A percentile compares a stretch with the other conserved stretches of the same genome.
These are phyloP conservation scores for Lysiphlebus fabarum DNA, from an alignment of 1,140 invertebrate species.

Conservation along the genomic window DNA sequence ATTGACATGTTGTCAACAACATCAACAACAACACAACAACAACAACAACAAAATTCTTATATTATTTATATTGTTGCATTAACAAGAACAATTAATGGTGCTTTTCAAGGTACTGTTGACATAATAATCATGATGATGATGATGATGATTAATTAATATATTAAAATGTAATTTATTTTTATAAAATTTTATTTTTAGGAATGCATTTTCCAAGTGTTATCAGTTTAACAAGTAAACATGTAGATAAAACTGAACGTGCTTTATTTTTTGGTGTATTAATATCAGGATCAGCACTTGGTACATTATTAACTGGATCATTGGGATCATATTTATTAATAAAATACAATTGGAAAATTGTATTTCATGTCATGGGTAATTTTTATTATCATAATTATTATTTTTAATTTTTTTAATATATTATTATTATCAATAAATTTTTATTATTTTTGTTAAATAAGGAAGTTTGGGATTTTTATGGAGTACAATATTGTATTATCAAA, in stretches of 20 bases:
- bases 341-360: slow-evolving; percentile 68
- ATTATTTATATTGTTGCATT: slow-evolving; percentile 62
- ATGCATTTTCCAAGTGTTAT: slow-evolving; percentile 74
- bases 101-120: slow-evolving; percentile 65
- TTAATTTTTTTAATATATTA: slow-evolving; percentile 9
- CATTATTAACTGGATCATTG: slow-evolving; percentile 65
- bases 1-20: slow-evolving; percentile 58
- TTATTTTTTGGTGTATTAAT: slow-evolving; percentile 69
- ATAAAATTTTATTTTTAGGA: slow-evolving; percentile 44
- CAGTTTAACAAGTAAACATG: slow-evolving; percentile 66
- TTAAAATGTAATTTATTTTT: slow-evolving; percentile 11
- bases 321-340: slow-evolving; percentile 67
- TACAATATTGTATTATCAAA: slow-evolving; percentile 52
- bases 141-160: slow-evolving; percentile 12
- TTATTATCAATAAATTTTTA: not conserved
- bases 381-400: not conserved
- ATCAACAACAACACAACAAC: too few species aligned
- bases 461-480: slow-evolving; percentile 59
- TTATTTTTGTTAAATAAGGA: slow-evolving; percentile 42
- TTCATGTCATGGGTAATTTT: slow-evolving; percentile 64
- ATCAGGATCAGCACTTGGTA: slow-evolving; percentile 65
- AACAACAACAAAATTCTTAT: too few species aligned
- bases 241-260: slow-evolving; percentile 64
- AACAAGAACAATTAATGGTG: slow-evolving; percentile 64
- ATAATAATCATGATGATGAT: not conserved